A percentile compares a stretch with the other conserved stretches of the same genome.
Evolutionary conservation across 2,797 vertebrate species (phyloP).

Genomic region (Neoniphon sammara): DNA sequence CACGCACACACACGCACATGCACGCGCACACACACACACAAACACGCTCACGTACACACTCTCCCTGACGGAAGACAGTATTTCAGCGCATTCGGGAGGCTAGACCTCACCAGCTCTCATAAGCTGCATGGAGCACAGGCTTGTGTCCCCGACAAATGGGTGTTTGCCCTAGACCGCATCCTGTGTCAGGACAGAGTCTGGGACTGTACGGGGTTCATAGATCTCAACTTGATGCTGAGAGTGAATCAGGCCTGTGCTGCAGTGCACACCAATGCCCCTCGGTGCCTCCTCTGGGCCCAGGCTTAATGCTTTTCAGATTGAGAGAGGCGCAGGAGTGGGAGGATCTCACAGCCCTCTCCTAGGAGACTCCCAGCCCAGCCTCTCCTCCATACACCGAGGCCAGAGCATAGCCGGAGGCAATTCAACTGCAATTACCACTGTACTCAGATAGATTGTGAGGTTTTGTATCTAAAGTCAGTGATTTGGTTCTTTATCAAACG

Average conservation of each 20-base stretch:
- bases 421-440: slow-evolving; percentile 34
- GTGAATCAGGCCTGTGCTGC: slow-evolving; percentile 68
- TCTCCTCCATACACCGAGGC: slow-evolving; percentile 53
- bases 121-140: slow-evolving; percentile 36
- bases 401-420: slow-evolving; percentile 18
- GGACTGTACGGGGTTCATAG: slow-evolving; percentile 53
- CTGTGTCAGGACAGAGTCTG: slow-evolving; percentile 50
- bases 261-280: slow-evolving; percentile 70
- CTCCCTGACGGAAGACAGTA: slow-evolving; percentile 54
- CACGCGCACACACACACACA: slow-evolving; percentile 21
- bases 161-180: slow-evolving; percentile 45
- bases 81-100: slow-evolving; percentile 52
- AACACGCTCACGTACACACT: slow-evolving; percentile 22
- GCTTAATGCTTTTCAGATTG: slow-evolving; percentile 73
- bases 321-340: slow-evolving; percentile 65
- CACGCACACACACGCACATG: slow-evolving; percentile 45
- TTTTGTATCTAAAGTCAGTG: slow-evolving; percentile 30
- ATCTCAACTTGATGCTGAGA: slow-evolving; percentile 54
- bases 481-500: slow-evolving; percentile 11
- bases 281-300: slow-evolving; percentile 67
- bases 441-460: slow-evolving; percentile 5
- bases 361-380: slow-evolving; percentile 46
- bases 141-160: slow-evolving; percentile 45
- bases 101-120: slow-evolving; percentile 49
- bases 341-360: slow-evolving; percentile 61